Evolutionary conservation across 1,140 invertebrate genomes (phyloP), one percentile per base, ranked within the genome.

Genomic region (Brachionus calyciflorus): DNA sequence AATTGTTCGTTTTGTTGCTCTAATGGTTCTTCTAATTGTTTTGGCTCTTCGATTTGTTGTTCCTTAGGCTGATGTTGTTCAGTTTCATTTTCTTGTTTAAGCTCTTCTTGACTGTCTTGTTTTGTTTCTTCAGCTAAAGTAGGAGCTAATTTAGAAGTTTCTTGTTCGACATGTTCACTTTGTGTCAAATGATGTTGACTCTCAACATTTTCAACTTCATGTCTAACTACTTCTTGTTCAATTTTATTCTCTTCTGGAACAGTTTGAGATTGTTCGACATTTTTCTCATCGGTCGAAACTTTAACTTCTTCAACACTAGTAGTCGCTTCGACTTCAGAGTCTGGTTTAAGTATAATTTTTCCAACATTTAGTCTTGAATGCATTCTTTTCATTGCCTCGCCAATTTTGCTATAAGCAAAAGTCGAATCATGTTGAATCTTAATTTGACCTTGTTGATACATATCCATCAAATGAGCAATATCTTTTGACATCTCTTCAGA

Each of bases 361-460:
- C 92, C 93, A 81, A 94, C 89, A 83, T 94, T 94, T 83, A 92
- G 93, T 80, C 92, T 89, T 80, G 94, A 92, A 83, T 93, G 92
- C 89, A 94, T 91, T 83, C 91, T 92, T 84, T 92, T 91, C 92
- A 94, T 93, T 0, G 91, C 93, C 80, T 93, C 92, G 28, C 89
- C 88, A 19, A 92, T 90, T 90, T 91, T 79, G 26, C 51, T 65
- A 21, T 79, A 77, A 77, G 60, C 17, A 68, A 21, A 77, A 21
- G 24, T 33, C 7, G 40, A 63, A 68, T 77, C 76, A 3, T 28
- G 19, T 21, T 76, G 33, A 5, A 55, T 30, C 24, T 57, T 76
- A 9, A 76, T 44, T 7, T 33, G 6, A 10, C 73, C 51, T 10
- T 76, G 30, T n/a, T 24, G 12, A 17, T 57, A 76, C 37, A 55